Conservation (phyloP, 2,113 vertebrate genomes). For the Elephas maximus region DNA sequence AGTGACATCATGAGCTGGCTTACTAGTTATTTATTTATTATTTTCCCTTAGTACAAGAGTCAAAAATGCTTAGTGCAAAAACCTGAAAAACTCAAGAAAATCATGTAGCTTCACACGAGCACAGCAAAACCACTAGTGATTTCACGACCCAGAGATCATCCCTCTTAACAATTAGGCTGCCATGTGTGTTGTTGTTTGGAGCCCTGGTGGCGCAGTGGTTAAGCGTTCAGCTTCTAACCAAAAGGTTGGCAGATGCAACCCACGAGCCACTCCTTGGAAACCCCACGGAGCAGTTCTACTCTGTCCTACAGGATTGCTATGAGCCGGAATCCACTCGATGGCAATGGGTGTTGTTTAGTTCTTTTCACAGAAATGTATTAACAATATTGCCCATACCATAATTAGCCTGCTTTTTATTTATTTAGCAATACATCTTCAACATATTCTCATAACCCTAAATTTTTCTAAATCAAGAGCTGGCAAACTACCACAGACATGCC, state of each 20-base stretch:
- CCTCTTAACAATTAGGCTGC: neutral
- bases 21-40: neutral
- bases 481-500: too few species aligned
- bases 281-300: too few species aligned
- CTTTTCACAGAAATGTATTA: neutral
- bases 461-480: neutral
- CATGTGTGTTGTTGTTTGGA: neutral
- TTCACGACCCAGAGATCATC: neutral
- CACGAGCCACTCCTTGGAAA: too few species aligned
- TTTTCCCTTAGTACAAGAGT: neutral
- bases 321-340: too few species aligned
- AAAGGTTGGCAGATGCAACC: too few species aligned
- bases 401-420: neutral
- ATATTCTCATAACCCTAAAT: neutral
- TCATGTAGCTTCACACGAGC: fast-evolving
- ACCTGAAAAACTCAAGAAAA: neutral
- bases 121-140: neutral
- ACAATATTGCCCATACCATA: fast-evolving
- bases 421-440: neutral
- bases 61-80: neutral
- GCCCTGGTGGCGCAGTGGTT: too few species aligned
- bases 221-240: too few species aligned
- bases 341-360: too few species aligned
- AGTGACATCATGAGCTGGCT: too few species aligned
- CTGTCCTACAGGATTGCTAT: too few species aligned